A percentile compares a stretch with the other conserved stretches of the same genome.
These are phyloP conservation scores for Hippoglossus hippoglossus DNA, from an alignment of 2,797 vertebrate genomes.

Conservation along the genomic window DNA sequence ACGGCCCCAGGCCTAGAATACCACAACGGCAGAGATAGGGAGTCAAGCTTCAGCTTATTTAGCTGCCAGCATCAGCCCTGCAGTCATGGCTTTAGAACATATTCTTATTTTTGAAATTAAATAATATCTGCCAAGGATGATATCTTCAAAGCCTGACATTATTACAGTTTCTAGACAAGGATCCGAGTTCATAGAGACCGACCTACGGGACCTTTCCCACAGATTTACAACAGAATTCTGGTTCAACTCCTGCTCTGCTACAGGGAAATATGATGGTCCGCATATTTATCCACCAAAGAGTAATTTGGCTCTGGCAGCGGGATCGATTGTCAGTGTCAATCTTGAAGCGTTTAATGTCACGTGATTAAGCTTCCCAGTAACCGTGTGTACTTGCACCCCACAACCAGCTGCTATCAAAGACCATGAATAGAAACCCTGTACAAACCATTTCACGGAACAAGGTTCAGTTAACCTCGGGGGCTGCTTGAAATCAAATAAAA, in stretches of 20 bases:
- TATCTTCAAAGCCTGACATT: constrained; percentile 36
- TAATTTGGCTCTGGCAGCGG: background rate
- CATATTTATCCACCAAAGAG: background rate
- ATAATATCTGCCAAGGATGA: constrained; percentile 22
- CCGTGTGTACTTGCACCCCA: constrained; percentile 10
- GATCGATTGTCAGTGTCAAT: background rate
- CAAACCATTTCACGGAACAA: constrained; percentile 34
- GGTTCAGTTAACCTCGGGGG: constrained; percentile 30
- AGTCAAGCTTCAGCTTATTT: constrained; percentile 28
- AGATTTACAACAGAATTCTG: background rate
- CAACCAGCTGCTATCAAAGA: constrained; percentile 7
- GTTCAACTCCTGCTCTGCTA: background rate
- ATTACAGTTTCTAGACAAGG: constrained; percentile 9
- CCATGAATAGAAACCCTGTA: constrained; percentile 24
- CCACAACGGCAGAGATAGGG: constrained; percentile 27
- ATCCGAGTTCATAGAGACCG: background rate
- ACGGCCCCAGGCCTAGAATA: constrained; percentile 44
- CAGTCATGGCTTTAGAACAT: constrained; percentile 27
- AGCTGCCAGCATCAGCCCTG: constrained; percentile 42
- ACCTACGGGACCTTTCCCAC: background rate
- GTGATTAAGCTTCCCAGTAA: constrained; percentile 9
- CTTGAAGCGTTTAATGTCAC: background rate
- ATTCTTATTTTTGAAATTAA: constrained; percentile 36
- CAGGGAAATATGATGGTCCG: background rate
- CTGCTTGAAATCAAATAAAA: constrained; percentile 41